Evolutionary conservation across 2,888 invertebrate genomes (phyloP).

Genomic region (Chaetogeoica ovagalla): DNA sequence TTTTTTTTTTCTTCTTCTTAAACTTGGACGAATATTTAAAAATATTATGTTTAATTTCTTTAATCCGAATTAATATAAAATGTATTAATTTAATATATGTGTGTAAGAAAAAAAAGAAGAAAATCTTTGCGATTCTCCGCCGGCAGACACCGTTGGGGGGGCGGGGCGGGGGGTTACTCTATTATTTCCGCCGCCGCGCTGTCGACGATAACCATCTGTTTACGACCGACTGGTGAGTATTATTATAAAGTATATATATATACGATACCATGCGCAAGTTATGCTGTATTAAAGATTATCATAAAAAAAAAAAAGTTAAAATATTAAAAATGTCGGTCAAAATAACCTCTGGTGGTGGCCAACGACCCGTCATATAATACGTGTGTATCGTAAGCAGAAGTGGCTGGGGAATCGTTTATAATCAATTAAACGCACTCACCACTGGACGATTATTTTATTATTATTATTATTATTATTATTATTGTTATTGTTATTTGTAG

Average conservation of each 20-base stretch:
- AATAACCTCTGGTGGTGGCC: slow-evolving; percentile 7
- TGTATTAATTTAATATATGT: too few species aligned
- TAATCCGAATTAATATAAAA: too few species aligned
- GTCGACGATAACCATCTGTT: background rate
- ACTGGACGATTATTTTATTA: slow-evolving; percentile 4
- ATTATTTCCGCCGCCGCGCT: background rate
- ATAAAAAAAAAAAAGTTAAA: too few species aligned
- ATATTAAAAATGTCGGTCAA: background rate
- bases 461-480: too few species aligned
- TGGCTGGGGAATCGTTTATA: slow-evolving; percentile 25
- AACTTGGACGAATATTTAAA: too few species aligned
- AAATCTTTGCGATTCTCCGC: background rate
- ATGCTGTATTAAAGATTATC: background rate
- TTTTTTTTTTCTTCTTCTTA: too few species aligned
- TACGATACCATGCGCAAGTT: too few species aligned
- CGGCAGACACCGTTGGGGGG: background rate
- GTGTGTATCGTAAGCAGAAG: background rate
- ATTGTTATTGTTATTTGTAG: background rate
- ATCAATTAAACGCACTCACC: slow-evolving; percentile 12
- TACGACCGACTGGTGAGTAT: background rate
- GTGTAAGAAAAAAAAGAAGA: too few species aligned
- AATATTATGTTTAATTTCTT: too few species aligned
- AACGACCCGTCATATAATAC: background rate
- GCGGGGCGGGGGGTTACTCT: too few species aligned
- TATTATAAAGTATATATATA: too few species aligned